Percentiles rank a stretch among this genome's conserved stretches.
These are phyloP conservation scores for Hylomyscus alleni DNA, from an alignment of 2,797 vertebrate genomes.

Conservation along the genomic window DNA sequence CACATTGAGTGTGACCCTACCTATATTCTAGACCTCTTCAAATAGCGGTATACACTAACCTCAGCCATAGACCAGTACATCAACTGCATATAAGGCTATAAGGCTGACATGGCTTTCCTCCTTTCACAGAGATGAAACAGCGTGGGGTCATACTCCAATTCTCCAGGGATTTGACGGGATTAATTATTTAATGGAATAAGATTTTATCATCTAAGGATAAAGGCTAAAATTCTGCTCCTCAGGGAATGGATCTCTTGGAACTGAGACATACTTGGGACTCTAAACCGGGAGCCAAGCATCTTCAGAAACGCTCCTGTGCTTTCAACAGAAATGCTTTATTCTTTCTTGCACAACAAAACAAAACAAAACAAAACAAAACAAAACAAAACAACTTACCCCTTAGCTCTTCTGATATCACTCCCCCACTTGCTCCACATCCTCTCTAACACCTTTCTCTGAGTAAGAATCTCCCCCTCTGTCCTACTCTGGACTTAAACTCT, in stretches of 20 bases:
- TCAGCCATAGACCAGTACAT: neutral
- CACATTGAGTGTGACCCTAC: neutral
- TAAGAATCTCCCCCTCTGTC: neutral
- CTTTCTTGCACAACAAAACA: neutral
- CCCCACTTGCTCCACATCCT: neutral
- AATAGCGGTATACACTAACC: neutral
- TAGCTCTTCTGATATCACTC: neutral
- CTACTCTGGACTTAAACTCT: neutral
- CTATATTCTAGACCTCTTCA: neutral
- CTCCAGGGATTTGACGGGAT: neutral
- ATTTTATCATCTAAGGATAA: neutral
- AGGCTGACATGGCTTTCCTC: neutral
- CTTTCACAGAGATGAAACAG: neutral
- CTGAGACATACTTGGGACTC: neutral
- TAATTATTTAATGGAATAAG: neutral
- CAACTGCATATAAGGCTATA: neutral
- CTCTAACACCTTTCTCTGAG: neutral
- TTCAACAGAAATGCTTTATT: neutral
- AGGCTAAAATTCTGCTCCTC: neutral
- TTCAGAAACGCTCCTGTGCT: neutral
- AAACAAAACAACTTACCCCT: too few relatives aligned
- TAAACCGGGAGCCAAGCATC: neutral
- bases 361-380: too few relatives aligned
- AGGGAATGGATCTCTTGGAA: neutral
- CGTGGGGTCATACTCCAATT: neutral